Percentiles rank a stretch among this genome's conserved stretches.
phyloP scores from a whole-genome alignment of 2,888 invertebrate species.

The Alsophila aescularia region DNA sequence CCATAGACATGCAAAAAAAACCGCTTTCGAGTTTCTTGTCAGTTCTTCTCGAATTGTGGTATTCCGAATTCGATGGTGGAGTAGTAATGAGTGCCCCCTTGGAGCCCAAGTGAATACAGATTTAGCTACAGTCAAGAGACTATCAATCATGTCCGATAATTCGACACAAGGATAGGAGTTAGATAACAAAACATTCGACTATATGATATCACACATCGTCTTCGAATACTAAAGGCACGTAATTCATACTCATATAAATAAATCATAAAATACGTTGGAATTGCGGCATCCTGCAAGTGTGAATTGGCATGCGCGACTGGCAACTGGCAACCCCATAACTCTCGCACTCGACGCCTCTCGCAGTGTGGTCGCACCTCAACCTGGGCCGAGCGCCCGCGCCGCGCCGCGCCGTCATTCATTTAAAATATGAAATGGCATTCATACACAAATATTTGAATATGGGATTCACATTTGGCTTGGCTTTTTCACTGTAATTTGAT shows the following conservation, averaged over 20 bases:
- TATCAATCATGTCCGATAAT: no score
- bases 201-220: slow-evolving; percentile 5
- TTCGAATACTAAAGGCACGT: slow-evolving; percentile 14
- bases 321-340: slow-evolving; percentile 24
- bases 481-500: not conserved
- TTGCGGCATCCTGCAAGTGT: slow-evolving; percentile 24
- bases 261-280: slow-evolving; percentile 26
- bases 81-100: no score
- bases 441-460: not conserved
- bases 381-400: not conserved
- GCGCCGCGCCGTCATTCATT: slow-evolving; percentile 2
- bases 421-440: not conserved
- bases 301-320: slow-evolving; percentile 28
- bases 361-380: slow-evolving; percentile 21
- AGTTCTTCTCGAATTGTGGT: no score
- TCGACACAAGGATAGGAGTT: no score
- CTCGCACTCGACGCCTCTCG: slow-evolving; percentile 22
- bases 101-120: no score
- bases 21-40: no score
- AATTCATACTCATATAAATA: slow-evolving; percentile 21
- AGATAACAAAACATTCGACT: slow-evolving; percentile 19
- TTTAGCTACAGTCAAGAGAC: no score
- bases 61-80: no score
- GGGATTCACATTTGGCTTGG: not conserved
- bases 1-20: no score